A percentile compares a stretch with the other conserved stretches of the same genome.
Conservation (phyloP, 2,888 invertebrate genomes). For the Meteorus colon region DNA sequence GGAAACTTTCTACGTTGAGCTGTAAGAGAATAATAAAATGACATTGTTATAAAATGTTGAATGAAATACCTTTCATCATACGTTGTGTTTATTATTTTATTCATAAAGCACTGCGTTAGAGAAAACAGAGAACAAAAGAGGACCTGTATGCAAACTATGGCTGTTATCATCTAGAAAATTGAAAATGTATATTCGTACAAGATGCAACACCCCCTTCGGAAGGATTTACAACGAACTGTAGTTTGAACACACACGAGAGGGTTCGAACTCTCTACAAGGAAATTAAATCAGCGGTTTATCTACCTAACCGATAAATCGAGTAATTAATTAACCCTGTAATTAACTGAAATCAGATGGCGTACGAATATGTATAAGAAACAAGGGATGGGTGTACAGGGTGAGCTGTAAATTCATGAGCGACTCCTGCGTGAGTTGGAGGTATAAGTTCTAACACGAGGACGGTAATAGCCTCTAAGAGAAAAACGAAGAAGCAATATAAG, state of each 20-base stretch:
- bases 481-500: slow-evolving; percentile 21
- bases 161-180: not conserved
- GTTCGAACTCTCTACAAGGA: slow-evolving; percentile 49
- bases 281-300: slow-evolving; percentile 69
- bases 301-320: slow-evolving; percentile 65
- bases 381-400: slow-evolving; percentile 1
- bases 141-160: not conserved
- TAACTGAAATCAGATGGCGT: slow-evolving; percentile 68
- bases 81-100: too few relatives aligned
- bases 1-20: too few relatives aligned
- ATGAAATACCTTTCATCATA: too few relatives aligned
- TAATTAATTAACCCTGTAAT: slow-evolving; percentile 70
- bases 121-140: too few relatives aligned
- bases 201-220: not conserved
- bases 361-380: slow-evolving; percentile 61
- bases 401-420: slow-evolving; percentile 42
- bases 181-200: not conserved
- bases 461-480: slow-evolving; percentile 36
- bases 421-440: slow-evolving; percentile 64
- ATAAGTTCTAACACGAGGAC: slow-evolving; percentile 55
- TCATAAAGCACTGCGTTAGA: too few relatives aligned
- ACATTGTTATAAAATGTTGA: too few relatives aligned
- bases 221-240: not conserved
- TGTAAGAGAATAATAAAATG: too few relatives aligned
- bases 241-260: not conserved